Evolutionary conservation across 1,140 invertebrate genomes (phyloP), one percentile per base, ranked within the genome.

Genomic region (Periplaneta americana): DNA sequence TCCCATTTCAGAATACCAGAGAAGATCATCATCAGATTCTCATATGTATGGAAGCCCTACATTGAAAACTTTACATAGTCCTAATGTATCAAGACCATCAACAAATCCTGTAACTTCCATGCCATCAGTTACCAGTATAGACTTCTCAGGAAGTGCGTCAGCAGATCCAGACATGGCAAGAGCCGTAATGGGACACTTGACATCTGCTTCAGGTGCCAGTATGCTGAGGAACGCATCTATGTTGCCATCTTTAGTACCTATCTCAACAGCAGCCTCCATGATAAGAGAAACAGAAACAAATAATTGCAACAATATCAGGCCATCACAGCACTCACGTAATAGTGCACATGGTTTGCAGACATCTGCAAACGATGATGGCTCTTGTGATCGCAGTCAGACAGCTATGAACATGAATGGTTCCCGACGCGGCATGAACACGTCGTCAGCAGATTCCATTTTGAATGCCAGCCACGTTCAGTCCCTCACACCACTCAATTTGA

Each of bases 401-500:
- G 77, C 34, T 34, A 80, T 80, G 34, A 34, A 33, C 31, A 80
- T 80, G 18, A 80, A 80, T 34, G 34, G 66, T 28, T 74, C 66
- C 66, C 34, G 34, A 10, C 66, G 80, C 10, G 35, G 78, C 2
- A 35, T 34, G 22, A 80, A 80, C 57, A 66, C 22, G 10, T 35
- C 36, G 6, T 5, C 35, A 22, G 13, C 80, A 6, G 80, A 66
- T 18, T 48, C 37, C 0, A 74, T 80, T 48, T 34, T 81, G 34
- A 39, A 34, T 48, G n/a, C 79, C n/a, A 78, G 36, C 31, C 81
- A 81, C 75, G 4, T 81, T 15, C 66, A 32, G 28, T 22, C 75
- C 17, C 75, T 81, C 22, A 32, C 81, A 28, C 81, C 81, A 34
- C 75, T 81, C 13, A 81, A 81, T 66, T 36, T 81, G 34, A 81